Evolutionary conservation across 2,113 vertebrate genomes (phyloP), one percentile per base, ranked within the genome.

Genomic region (Dascyllus trimaculatus): DNA sequence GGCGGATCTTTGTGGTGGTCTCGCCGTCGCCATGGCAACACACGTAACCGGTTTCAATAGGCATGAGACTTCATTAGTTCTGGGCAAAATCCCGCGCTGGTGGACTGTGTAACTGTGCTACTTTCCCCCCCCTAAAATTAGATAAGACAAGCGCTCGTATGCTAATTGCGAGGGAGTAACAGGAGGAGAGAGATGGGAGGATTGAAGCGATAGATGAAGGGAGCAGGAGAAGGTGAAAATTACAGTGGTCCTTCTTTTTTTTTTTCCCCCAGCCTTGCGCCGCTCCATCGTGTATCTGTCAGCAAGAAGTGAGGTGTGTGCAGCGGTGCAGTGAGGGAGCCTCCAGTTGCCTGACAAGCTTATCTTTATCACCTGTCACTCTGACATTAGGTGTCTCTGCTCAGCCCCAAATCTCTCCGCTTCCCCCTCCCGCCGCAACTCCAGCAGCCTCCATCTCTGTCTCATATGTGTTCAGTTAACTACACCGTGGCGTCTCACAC

Each of bases 361-460:
- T 79, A 88, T 93, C 82, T 87, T 82, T 88, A 84, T 89, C 86
- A 90, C 86, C 85, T 86, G 89, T 90, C 90, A 87, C 71, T 89
- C 84, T 73, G 76, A 82, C 82, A 86, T 77, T 64, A 61, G 82
- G 84, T 74, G 68, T 71, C 71, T 84, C 80, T 71, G 84, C 82
- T 80, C 51, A 17, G 58, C 49, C 58, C 79, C 53, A 40, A 71
- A 86, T 74, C 71, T 72, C 67, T 51, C 59, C 45, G 56, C 48
- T 48, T 59, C 56, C 48, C 52, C 57, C 56, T 43, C n/a, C 43
- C 65, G 59, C 17, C 32, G 75, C 54, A 56, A 10, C 11, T 56
- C 32, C 32, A 78, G 57, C 46, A 21, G 15, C 67, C 21, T 43
- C 51, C 48, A 5, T 60, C 67, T 32, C 45, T 38, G 45, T 22